Evolutionary conservation across 2,888 invertebrate species (phyloP).

Genomic region (Rotaria socialis): DNA sequence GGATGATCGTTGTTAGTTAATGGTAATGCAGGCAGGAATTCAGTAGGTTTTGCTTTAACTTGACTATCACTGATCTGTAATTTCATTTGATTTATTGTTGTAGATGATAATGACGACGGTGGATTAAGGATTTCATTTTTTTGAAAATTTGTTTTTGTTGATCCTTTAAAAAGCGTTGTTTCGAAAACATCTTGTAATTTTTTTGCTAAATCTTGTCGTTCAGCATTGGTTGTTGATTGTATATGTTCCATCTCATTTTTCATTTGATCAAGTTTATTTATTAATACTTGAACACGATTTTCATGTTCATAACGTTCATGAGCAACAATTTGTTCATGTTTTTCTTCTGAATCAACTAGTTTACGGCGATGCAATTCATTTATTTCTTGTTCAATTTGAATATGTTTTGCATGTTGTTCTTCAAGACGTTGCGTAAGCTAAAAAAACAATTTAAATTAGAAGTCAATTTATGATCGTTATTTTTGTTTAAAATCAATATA

Average conservation of each 20-base stretch:
- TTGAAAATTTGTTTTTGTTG: not conserved
- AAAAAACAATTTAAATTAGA: not conserved
- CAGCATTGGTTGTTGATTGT: not conserved
- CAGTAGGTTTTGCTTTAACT: not conserved
- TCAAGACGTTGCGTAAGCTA: not conserved
- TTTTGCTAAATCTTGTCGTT: slow-evolving; percentile 31
- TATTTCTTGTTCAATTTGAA: slow-evolving; percentile 13
- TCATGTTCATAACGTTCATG: not conserved
- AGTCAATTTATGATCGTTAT: too few species aligned
- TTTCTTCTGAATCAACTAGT: not conserved
- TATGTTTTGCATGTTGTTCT: not conserved
- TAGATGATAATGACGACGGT: not conserved
- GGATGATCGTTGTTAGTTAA: not conserved
- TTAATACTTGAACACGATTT: not conserved
- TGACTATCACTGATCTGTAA: not conserved
- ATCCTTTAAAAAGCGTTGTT: not conserved
- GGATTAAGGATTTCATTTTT: not conserved
- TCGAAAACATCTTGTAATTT: slow-evolving; percentile 33
- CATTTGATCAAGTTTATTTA: slow-evolving; percentile 2
- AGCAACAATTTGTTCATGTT: not conserved
- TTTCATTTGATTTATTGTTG: not conserved
- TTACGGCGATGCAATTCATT: slow-evolving; percentile 11
- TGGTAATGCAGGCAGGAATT: not conserved
- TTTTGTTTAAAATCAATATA: not conserved
- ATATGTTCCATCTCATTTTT: not conserved